Base-by-base conservation (phyloP, 2,888 invertebrate genomes). In the Cremastinae sp. region DNA sequence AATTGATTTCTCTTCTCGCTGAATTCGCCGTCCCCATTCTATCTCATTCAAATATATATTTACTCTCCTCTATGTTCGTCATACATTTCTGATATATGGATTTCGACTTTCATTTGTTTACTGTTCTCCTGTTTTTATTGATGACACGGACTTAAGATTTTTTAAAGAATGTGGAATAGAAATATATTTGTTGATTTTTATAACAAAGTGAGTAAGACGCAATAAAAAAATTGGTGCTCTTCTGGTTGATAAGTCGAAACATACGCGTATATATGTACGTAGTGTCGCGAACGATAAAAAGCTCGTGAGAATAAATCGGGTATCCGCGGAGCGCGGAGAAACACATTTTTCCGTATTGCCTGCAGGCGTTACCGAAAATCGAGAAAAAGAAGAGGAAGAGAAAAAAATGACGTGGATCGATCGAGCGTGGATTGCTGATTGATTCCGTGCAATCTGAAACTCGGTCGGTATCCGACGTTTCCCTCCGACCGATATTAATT, bases 391-490 rank as follows among this genome's bases (percentile, higher is more conserved):
- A 2, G 20, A n/a, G n/a, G n/a, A 18, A 28, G 38, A 43, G 45
- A 34, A 43, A 41, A 53, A 69, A 68, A 53, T 54, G 49, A 38
- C 28, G 53, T 68, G 45, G 49, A 61, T 69, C 53, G 64, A 45
- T 34, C 14, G 53, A 54, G 34, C 68, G 14, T 14, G 53, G 65
- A 69, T 59, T 59, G 73, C 65, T 69, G 76, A 76, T 76, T 73
- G 76, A 76, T 76, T 64, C 43, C 59, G 41, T 56, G 73, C 76
- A 73, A 73, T 76, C 73, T 73, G 36, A 58, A 69, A 20, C 38
- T 36, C 66, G 54, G 49, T 22, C 41, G 14, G 41, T 69, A 28
- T 28, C 28, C 28, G 28, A 5, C 28, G 54, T 47, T 62, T 58
- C 45, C 18, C 64, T 36, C 20, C 49, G 59, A 59, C 47, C 58